These are phyloP conservation scores for Hoplostethus mediterraneus DNA, from an alignment of 2,797 vertebrate genomes.

Conservation along the genomic window DNA sequence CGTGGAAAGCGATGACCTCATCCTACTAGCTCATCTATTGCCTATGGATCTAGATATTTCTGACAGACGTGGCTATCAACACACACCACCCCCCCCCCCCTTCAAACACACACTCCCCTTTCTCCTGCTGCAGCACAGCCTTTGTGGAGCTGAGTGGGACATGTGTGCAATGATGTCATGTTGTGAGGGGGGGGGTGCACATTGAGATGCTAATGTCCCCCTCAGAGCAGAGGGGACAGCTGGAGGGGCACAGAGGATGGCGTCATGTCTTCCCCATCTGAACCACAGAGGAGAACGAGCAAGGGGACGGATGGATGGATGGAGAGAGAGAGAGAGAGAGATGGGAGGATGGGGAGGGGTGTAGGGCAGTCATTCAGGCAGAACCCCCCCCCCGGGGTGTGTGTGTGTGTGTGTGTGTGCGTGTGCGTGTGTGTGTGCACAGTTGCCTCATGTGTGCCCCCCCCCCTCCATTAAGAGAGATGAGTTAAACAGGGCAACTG, in stretches of 20 bases:
- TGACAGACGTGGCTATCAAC: conserved; percentile 51
- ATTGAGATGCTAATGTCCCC: conserved; percentile 83
- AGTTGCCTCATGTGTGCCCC: conserved; percentile 2
- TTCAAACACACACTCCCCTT: conserved; percentile 31
- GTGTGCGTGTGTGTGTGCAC: conserved; percentile 16
- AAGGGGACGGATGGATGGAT: conserved; percentile 23
- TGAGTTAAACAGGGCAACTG: conserved; percentile 78
- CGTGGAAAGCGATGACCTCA: conserved; percentile 72
- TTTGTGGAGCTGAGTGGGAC: conserved; percentile 80
- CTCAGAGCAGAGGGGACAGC: conserved; percentile 77
- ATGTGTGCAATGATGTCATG: conserved; percentile 85
- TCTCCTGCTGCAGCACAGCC: conserved; percentile 66
- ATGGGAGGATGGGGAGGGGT: conserved; percentile 30
- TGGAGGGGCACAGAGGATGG: conserved; percentile 81
- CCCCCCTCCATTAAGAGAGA: conserved; percentile 67
- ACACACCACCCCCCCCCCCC: conserved; percentile 13
- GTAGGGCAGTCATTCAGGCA: conserved; percentile 71
- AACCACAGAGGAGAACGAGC: conserved; percentile 62
- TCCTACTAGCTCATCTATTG: conserved; percentile 60
- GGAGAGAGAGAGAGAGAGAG: conserved; percentile 14
- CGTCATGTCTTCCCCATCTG: conserved; percentile 81
- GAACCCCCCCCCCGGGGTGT: conserved; percentile 64
- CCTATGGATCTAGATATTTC: conserved; percentile 61
- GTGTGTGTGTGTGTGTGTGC: conserved; percentile 36
- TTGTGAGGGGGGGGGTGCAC: conserved; percentile 51